Conservation (phyloP, 2,797 vertebrate genomes). For the Erithacus rubecula region DNA sequence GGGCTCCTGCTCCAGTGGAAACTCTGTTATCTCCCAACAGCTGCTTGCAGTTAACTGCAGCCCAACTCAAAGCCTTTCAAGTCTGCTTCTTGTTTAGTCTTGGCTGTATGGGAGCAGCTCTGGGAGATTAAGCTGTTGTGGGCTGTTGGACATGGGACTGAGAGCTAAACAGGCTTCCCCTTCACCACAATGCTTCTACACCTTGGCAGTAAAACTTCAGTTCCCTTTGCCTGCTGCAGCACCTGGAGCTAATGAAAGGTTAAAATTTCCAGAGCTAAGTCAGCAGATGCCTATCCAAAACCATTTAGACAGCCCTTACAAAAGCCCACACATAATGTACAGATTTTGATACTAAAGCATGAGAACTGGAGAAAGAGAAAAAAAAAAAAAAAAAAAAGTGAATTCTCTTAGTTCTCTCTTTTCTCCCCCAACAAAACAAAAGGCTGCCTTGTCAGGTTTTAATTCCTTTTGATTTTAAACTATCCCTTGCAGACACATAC, state of each 20-base stretch:
- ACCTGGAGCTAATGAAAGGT: constrained; percentile 56
- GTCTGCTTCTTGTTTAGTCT: constrained; percentile 73
- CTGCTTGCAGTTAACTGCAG: constrained; percentile 80
- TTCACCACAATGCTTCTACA: background rate
- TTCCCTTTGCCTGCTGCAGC: background rate
- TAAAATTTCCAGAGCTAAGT: constrained; percentile 66
- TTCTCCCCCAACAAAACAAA: background rate
- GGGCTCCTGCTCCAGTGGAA: constrained; percentile 69
- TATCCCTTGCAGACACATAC: constrained; percentile 40
- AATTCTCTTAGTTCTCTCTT: background rate
- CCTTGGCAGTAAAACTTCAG: background rate
- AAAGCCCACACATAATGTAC: background rate
- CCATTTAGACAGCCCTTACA: constrained; percentile 23
- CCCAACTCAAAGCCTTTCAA: constrained; percentile 70
- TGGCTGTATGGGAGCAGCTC: constrained; percentile 29
- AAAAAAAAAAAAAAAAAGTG: accelerated
- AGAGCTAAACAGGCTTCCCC: background rate
- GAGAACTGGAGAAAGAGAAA: background rate
- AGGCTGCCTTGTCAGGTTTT: background rate
- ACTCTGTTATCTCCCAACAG: constrained; percentile 77
- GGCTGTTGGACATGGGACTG: background rate
- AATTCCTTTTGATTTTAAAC: constrained; percentile 26
- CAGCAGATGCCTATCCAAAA: constrained; percentile 62
- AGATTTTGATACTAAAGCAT: constrained; percentile 18
- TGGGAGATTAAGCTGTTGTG: constrained; percentile 62